These are phyloP conservation scores for Heteromormyrus szaboi DNA, from an alignment of 2,797 vertebrate genomes.

Conservation along the genomic window DNA sequence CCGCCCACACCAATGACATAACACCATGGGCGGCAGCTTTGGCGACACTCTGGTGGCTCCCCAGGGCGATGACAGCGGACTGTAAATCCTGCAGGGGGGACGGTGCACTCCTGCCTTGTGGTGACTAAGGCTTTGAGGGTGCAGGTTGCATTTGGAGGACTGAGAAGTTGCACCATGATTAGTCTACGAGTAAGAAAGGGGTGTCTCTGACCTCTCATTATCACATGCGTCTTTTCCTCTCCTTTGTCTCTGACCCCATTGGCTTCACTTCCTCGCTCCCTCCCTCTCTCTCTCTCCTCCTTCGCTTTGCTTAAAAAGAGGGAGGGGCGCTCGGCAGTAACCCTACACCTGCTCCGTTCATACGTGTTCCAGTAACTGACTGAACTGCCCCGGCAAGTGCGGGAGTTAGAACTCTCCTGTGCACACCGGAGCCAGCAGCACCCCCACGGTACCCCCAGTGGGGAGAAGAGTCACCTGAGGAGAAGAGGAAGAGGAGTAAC, in stretches of 20 bases:
- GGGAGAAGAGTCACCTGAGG: conserved; percentile 25
- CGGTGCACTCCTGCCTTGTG: background rate
- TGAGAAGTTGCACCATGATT: background rate
- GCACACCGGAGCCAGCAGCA: conserved; percentile 25
- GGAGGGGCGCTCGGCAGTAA: conserved; percentile 77
- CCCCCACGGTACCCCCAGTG: background rate
- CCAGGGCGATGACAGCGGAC: background rate
- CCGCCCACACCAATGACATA: background rate
- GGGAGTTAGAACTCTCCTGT: conserved; percentile 37
- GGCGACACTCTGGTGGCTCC: background rate
- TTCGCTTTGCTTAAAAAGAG: conserved; percentile 44
- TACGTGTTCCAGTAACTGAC: conserved; percentile 71
- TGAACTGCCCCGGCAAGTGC: conserved; percentile 76
- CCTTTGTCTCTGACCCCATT: background rate
- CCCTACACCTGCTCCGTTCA: conserved; percentile 78
- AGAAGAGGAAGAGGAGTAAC: conserved; percentile 29
- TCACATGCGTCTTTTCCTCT: background rate
- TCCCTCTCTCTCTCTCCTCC: conserved; percentile 26
- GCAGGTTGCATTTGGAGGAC: background rate
- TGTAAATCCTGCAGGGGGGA: background rate
- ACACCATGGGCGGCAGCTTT: background rate
- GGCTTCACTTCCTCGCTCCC: background rate
- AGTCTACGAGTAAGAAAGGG: background rate
- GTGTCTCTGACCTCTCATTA: background rate
- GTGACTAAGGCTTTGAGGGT: background rate